Percentiles rank a stretch among this genome's conserved stretches.
Conservation (phyloP, 1,140 invertebrate species). For the Ceratina australensis region DNA sequence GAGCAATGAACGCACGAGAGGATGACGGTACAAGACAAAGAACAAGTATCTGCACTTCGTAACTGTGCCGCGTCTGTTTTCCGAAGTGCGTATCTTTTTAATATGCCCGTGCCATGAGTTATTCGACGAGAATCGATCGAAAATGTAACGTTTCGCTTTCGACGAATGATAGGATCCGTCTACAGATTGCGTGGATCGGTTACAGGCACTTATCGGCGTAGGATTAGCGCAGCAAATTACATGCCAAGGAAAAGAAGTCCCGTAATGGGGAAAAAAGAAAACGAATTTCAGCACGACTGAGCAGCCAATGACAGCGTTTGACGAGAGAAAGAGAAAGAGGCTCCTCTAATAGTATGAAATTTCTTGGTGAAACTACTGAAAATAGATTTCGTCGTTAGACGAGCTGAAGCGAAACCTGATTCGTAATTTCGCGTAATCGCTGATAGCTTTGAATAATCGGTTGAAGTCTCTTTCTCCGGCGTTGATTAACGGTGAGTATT, state of each 20-base stretch:
- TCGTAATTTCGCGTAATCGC: slow-evolving; percentile 11
- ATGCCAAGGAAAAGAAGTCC: background rate
- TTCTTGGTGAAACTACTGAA: slow-evolving; percentile 62
- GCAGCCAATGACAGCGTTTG: slow-evolving; percentile 60
- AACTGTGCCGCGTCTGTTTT: background rate
- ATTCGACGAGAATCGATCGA: background rate
- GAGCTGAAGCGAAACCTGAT: slow-evolving; percentile 26
- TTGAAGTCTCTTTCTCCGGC: background rate
- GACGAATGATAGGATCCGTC: background rate
- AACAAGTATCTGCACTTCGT: background rate
- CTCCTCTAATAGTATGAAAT: slow-evolving; percentile 61
- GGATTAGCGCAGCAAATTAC: background rate
- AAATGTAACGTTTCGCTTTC: background rate
- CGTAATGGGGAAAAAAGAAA: slow-evolving; percentile 19
- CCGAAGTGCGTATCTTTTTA: background rate
- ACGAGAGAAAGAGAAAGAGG: slow-evolving; percentile 54
- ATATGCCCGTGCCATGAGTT: background rate
- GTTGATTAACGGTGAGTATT: background rate
- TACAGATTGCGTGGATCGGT: no score
- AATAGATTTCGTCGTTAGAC: slow-evolving; percentile 17
- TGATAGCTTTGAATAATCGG: background rate
- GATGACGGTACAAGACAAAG: background rate
- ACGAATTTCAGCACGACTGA: slow-evolving; percentile 65
- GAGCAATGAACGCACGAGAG: background rate
- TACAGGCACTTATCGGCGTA: background rate